phyloP scores from a whole-genome alignment of 2,113 vertebrate genomes.

The Okapia johnstoni region DNA sequence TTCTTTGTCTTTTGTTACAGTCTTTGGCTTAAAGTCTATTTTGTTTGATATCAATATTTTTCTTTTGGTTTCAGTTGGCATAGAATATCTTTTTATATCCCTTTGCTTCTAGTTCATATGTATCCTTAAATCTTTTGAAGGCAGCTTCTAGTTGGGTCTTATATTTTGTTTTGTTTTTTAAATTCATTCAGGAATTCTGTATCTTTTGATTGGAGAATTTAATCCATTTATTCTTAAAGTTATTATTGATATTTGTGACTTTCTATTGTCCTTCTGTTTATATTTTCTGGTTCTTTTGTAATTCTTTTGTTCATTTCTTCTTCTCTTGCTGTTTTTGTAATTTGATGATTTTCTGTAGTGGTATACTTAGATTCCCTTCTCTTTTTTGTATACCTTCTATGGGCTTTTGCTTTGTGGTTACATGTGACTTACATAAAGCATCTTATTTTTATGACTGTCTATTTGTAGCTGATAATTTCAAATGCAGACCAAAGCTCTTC shows the following conservation, averaged over 20 bases:
- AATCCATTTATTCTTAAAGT: not conserved
- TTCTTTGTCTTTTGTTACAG: not conserved
- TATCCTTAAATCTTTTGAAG: not conserved
- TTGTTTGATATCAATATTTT: not conserved
- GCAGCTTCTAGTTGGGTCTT: not conserved
- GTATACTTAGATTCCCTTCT: not conserved
- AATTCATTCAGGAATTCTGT: not conserved
- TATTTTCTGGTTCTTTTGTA: not conserved
- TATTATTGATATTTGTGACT: not conserved
- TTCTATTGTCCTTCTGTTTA: not conserved
- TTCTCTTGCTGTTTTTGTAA: not conserved
- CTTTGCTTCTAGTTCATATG: not conserved
- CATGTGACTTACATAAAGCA: not conserved
- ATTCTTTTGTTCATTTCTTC: not conserved
- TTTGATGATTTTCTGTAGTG: not conserved
- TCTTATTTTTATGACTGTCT: not conserved
- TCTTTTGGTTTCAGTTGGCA: not conserved
- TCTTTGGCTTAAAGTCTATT: not conserved
- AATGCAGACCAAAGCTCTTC: not conserved
- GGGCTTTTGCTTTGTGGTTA: not conserved
- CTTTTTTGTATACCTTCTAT: not conserved
- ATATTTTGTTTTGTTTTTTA: not conserved
- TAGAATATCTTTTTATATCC: not conserved
- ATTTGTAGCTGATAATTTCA: not conserved
- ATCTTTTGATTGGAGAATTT: not conserved